Evolutionary conservation across 2,797 vertebrate genomes (phyloP), one percentile per base, ranked within the genome.

Genomic region (Chaunax sp.): DNA sequence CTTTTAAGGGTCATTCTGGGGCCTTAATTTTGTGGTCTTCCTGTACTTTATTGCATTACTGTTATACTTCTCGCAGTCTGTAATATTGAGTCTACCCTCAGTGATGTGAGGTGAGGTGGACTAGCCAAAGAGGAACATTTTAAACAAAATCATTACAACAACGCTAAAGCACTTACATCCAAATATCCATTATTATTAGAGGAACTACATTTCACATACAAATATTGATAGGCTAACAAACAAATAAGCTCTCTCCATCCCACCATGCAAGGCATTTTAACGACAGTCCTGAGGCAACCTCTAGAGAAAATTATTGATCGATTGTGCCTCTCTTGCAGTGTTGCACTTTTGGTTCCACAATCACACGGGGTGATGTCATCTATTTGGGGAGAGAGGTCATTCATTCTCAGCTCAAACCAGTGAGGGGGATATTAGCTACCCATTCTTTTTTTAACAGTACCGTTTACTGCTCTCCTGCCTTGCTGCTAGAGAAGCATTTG

Each of bases 351-450:
- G 82, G 80, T 80, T 82, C 78, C 73, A 59, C 75, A 40, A 60
- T 72, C 50, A 78, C 64, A 74, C 50, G 61, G 67, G 67, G 64
- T 92, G 87, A 92, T 88, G 90, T 90, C 89, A 92, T 91, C 83
- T 78, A 55, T 82, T 84, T 80, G 45, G 61, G 69, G 60, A 72
- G 71, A 82, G 70, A 89, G 88, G 89, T 90, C 85, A 83, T 86
- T 86, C 75, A 74, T 87, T 81, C 70, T 85, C 63, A 74, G 64
- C 72, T 62, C 35, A 80, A 81, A 81, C 35, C 77, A 69, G 43
- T 25, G 18, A 64, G 63, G 75, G 73, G 66, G 53, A 65, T 50
- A 77, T 69, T 54, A 69, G 6, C 8, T 59, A 12, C 59, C 37
- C 66, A 61, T 46, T 73, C 72, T 33, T 78, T 71, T 47, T 78